Conservation (phyloP, 2,113 vertebrate species). For the Larimichthys crocea region DNA sequence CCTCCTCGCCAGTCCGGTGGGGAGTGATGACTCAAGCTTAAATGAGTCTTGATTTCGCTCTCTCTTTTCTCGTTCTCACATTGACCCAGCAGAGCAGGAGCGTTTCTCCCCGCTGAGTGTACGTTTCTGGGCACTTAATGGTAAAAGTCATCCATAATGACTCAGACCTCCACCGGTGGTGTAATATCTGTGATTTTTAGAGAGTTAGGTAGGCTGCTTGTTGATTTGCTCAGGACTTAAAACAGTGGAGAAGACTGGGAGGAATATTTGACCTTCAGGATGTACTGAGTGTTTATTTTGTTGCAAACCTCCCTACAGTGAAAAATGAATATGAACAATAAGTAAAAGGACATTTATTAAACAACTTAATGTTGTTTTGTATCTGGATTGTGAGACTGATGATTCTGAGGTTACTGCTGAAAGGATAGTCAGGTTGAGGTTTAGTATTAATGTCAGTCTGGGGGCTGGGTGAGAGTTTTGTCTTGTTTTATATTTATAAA, state of each 20-base stretch:
- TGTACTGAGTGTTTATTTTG: neutral
- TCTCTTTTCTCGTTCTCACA: constrained; percentile 2
- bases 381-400: constrained; percentile 4
- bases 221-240: constrained; percentile 22
- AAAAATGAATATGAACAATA: neutral
- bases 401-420: neutral
- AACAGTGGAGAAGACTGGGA: constrained; percentile 3
- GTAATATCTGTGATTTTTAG: constrained; percentile 30
- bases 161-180: constrained; percentile 44
- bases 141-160: constrained; percentile 66
- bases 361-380: neutral
- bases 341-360: neutral
- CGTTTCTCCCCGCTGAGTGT: constrained; percentile 45
- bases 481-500: too few species aligned
- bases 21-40: constrained; percentile 67
- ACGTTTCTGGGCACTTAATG: constrained; percentile 52
- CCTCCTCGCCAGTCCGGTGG: constrained; percentile 53
- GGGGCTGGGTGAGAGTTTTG: neutral
- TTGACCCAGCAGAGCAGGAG: constrained; percentile 23
- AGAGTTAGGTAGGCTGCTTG: constrained; percentile 41
- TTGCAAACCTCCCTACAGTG: neutral
- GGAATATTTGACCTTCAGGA: constrained; percentile 12
- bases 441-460: neutral
- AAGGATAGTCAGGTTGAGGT: neutral
- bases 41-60: constrained; percentile 49